These are phyloP conservation scores for Leucopternis melanops DNA, from an alignment of 2,113 vertebrate genomes.

Conservation along the genomic window DNA sequence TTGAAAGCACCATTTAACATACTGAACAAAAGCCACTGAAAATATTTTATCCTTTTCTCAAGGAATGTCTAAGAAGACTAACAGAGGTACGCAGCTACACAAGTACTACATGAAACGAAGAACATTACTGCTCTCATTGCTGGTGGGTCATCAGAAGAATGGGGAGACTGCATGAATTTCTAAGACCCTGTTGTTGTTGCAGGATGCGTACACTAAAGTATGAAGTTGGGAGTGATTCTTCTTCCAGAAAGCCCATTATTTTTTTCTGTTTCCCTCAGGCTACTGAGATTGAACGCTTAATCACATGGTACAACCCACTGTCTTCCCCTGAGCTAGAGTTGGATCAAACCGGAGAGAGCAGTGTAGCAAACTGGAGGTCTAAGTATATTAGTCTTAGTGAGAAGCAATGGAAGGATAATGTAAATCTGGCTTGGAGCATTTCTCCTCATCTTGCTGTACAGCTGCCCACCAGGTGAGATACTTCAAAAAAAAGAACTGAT, in stretches of 20 bases:
- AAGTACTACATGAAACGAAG: constrained; percentile 98
- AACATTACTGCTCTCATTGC: constrained; percentile 84
- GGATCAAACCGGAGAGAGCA: constrained; percentile 91
- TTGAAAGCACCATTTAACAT: neutral
- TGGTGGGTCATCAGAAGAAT: constrained; percentile 73
- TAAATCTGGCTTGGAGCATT: constrained; percentile 95
- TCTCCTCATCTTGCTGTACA: constrained; percentile 92
- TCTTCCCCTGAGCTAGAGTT: constrained; percentile 89
- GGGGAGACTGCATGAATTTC: neutral
- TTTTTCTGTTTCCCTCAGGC: constrained; percentile 72
- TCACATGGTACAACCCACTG: constrained; percentile 94
- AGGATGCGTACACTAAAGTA: neutral
- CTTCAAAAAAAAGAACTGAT: neutral
- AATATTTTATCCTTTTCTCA: neutral
- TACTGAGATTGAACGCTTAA: constrained; percentile 92
- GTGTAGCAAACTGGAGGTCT: constrained; percentile 94
- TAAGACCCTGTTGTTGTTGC: neutral
- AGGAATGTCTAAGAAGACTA: constrained; percentile 96
- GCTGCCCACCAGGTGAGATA: constrained; percentile 84
- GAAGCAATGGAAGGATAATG: constrained; percentile 97
- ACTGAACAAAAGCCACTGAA: neutral
- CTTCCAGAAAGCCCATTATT: neutral
- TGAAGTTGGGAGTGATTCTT: neutral
- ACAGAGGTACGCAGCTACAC: constrained; percentile 92
- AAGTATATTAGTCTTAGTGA: constrained; percentile 93